These are phyloP conservation scores for Neodiprion lecontei DNA, from an alignment of 1,140 invertebrate genomes.

Conservation along the genomic window DNA sequence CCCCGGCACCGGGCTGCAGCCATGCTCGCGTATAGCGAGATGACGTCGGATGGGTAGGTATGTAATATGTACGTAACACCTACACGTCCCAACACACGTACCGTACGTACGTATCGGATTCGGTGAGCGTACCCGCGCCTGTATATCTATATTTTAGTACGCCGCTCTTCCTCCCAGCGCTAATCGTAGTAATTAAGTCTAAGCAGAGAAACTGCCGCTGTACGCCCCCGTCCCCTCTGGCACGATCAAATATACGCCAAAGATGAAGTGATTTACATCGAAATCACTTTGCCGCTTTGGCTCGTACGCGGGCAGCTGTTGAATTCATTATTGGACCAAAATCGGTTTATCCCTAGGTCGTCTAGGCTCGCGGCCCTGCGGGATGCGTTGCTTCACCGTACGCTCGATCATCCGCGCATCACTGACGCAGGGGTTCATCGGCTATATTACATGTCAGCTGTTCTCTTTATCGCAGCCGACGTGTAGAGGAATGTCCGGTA, in stretches of 20 bases:
- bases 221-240: slow-evolving; percentile 14
- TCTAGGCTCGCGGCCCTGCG: too few relatives aligned
- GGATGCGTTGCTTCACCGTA: too few relatives aligned
- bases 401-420: too few relatives aligned
- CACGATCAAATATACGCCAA: slow-evolving; percentile 28
- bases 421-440: too few relatives aligned
- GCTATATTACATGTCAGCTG: too few relatives aligned
- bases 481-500: too few relatives aligned
- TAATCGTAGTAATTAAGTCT: slow-evolving; percentile 54
- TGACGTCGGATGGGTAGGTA: background rate
- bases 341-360: background rate
- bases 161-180: slow-evolving; percentile 20
- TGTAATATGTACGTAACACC: background rate
- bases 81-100: background rate
- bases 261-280: slow-evolving; percentile 43
- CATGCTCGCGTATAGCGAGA: background rate
- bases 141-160: background rate
- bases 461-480: too few relatives aligned
- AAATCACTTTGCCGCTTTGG: slow-evolving; percentile 28
- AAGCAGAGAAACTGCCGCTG: slow-evolving; percentile 40
- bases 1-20: background rate
- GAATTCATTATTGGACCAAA: background rate
- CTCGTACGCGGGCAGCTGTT: background rate
- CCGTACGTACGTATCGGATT: background rate
- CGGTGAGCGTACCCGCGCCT: background rate